Base-by-base conservation (phyloP, 2,888 invertebrate genomes). In the Drosophila mulleri region DNA sequence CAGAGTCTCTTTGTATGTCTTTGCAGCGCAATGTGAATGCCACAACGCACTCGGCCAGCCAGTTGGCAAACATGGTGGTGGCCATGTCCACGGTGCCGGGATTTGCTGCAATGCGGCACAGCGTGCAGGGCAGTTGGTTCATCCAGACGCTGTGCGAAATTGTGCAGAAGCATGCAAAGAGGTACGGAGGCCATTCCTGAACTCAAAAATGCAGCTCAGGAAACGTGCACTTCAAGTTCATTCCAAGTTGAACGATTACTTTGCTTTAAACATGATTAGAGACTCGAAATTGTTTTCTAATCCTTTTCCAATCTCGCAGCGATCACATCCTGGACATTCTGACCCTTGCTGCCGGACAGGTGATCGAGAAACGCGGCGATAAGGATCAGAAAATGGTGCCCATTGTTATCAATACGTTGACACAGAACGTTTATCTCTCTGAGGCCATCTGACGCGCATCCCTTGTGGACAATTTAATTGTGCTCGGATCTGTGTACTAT, bases 61-160 rank as follows among this genome's bases (percentile, higher is more conserved):
- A 83, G 29, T 70, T 82, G 44, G 72, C 82, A 3, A 92, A 93
- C 67, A 88, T 92, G 80, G 58, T 93, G 11, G 83, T 88, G 41
- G 91, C 91, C 20, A 89, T 91, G 83, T 92, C 93, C 3, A 92
- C 93, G 7, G 89, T 93, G 9, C 83, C 90, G 0, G 91, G 93
- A 0, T 92, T 85, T 70, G 81, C 88, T 8, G 90, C 92, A 1
- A 59, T 92, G 50, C 89, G 93, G 4, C 89, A 93, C 67, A 91
- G 80, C 6, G 57, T 69, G 26, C 57, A 66, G 0, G 93, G 93
- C 16, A 90, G 91, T 44, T 93, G 93, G 93, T 93, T 92, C 66
- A 92, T 93, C 45, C 92, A 93, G 67, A 88, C 91, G 1, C 66
- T 93, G 1, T 92, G 92, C 72, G 75, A 90, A 20, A 82, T 84